Evolutionary conservation across 1,140 invertebrate genomes (phyloP), one percentile per base, ranked within the genome.

Genomic region (Brachionus koreanus): DNA sequence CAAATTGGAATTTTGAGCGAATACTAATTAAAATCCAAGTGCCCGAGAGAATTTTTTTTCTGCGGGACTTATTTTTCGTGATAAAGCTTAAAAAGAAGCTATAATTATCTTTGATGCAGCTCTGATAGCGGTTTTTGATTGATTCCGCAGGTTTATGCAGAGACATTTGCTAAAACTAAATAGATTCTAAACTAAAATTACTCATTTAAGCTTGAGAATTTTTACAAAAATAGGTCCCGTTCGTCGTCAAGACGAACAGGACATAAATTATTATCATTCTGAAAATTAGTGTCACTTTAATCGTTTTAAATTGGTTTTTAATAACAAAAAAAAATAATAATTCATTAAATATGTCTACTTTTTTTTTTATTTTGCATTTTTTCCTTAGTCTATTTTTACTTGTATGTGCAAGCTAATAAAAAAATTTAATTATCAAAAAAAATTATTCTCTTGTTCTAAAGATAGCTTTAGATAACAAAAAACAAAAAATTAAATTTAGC

Each of bases 11-110:
- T 69, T 69, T 69, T 42, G 33, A 19, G 37, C 7, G 33, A 5
- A 33, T 69, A 69, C 37, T 69, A 69, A 69, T 69, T 69, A 69
- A 69, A 69, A 37, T 39, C 65, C 37, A 16, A 39, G 65, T 69
- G 33, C 65, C 37, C 65, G 9, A 69, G 65, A 69, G 65, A 57
- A 57, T 57, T 57, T 57, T 57, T 25, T 3, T 25, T 57, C 49
- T 57, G 16, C 49, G 49, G 49, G 49, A 57, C 49, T 57, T 57
- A 57, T 57, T 57, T 29, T 57, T 57, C 49, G 49, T 57, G 49
- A 57, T 57, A 25, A 52, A 57, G 19, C 19, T 57, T 42, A 57
- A 57, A 57, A 57, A 57, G 16, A 57, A 57, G 49, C 49, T 57
- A 57, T 57, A 57, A 57, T 57, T 57, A 57, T 57, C 49, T 57